Evolutionary conservation across 1,140 invertebrate species (phyloP).

Genomic region (Sitodiplosis mosellana): DNA sequence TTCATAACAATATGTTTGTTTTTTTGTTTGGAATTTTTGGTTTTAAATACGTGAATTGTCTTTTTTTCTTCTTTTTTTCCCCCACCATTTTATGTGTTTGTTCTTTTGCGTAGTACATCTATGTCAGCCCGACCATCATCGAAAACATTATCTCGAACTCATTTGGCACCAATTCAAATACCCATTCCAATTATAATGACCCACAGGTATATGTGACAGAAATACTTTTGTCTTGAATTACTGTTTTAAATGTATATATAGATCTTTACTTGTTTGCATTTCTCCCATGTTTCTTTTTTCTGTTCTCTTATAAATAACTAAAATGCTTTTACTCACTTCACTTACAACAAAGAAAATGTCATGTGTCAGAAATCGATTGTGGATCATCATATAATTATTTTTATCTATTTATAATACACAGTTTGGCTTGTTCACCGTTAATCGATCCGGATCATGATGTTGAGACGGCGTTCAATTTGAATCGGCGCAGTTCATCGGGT

Average conservation of each 20-base stretch:
- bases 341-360: too few relatives aligned
- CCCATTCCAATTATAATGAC: background rate
- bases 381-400: too few relatives aligned
- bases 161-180: slow-evolving; percentile 6
- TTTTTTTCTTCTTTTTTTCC: slow-evolving; percentile 1
- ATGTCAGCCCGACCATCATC: background rate
- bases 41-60: background rate
- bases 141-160: slow-evolving; percentile 1
- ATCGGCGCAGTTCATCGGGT: slow-evolving; percentile 56
- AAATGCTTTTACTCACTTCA: background rate
- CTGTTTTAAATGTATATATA: slow-evolving; percentile 7
- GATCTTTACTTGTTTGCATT: too few relatives aligned
- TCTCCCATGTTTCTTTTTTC: background rate
- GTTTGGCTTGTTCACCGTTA: slow-evolving; percentile 35
- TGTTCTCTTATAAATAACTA: background rate
- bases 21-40: background rate
- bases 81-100: background rate
- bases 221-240: slow-evolving; percentile 10
- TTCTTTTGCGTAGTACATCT: background rate
- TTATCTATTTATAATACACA: slow-evolving; percentile 5
- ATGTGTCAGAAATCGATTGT: too few relatives aligned
- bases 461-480: slow-evolving; percentile 32
- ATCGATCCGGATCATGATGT: slow-evolving; percentile 45
- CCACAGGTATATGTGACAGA: background rate
- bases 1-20: background rate